Conservation (phyloP, 2,888 invertebrate genomes). For the Chrysopilus asiliformis region DNA sequence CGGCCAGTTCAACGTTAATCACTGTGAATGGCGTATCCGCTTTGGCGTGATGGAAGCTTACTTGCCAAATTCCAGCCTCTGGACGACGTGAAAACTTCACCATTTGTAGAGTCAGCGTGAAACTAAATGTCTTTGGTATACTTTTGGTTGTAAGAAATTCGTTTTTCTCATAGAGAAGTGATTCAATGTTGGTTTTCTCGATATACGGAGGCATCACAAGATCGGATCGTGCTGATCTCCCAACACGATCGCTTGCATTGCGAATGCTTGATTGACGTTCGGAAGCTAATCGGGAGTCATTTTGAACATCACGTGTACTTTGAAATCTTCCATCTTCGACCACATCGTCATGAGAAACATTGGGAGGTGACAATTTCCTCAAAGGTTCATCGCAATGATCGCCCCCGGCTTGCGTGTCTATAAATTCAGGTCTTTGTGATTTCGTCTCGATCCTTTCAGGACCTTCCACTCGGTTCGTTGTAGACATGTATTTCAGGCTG, state of each 20-base stretch:
- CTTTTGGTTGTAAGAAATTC: conserved; percentile 5
- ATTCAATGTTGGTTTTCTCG: conserved; percentile 5
- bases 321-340: too few species aligned
- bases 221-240: too few species aligned
- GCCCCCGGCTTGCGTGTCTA: conserved; percentile 16
- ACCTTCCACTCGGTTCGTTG: conserved; percentile 9
- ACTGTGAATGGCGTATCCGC: conserved; percentile 15
- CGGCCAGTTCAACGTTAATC: conserved; percentile 13
- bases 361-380: neutral
- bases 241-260: neutral
- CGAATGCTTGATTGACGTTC: conserved; percentile 2
- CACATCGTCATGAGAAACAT: neutral
- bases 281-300: conserved; percentile 4
- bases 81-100: conserved; percentile 14
- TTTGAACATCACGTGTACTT: conserved; percentile 3
- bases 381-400: neutral
- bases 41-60: conserved; percentile 16
- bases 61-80: conserved; percentile 17
- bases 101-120: conserved; percentile 13
- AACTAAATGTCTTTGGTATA: conserved; percentile 15
- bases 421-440: conserved; percentile 8
- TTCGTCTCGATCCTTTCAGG: conserved; percentile 2
- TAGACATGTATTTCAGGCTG: conserved; percentile 18
- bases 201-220: too few species aligned
- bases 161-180: conserved; percentile 8